A percentile compares a stretch with the other conserved stretches of the same genome.
Evolutionary conservation across 2,888 invertebrate species (phyloP).

Genomic region (Orthosia gracilis): DNA sequence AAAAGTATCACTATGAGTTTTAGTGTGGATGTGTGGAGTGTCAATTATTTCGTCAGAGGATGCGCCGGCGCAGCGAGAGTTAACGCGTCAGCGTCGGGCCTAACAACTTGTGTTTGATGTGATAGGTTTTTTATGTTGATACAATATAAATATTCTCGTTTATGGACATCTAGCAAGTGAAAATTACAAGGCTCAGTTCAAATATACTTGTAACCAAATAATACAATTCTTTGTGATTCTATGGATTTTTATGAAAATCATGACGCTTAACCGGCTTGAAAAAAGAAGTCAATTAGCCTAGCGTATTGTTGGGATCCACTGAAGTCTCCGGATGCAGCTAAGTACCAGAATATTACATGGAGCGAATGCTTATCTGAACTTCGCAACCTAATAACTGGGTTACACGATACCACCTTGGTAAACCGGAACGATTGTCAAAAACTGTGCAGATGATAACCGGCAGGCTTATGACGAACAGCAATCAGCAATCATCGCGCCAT

Average conservation of each 20-base stretch:
- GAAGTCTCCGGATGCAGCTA: too few relatives aligned
- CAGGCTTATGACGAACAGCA: too few relatives aligned
- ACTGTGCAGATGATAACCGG: too few relatives aligned
- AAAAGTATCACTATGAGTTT: conserved; percentile 73
- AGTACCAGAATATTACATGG: too few relatives aligned
- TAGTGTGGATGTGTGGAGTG: conserved; percentile 74
- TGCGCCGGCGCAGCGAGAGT: conserved; percentile 74
- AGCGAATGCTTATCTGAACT: too few relatives aligned
- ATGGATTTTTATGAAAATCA: background rate
- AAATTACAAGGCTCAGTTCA: background rate
- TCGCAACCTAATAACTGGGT: too few relatives aligned
- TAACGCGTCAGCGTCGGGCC: conserved; percentile 54
- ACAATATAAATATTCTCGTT: conserved; percentile 11
- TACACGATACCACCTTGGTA: too few relatives aligned
- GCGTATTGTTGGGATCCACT: too few relatives aligned
- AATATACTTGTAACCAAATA: background rate
- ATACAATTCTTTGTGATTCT: background rate
- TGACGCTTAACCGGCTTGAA: background rate
- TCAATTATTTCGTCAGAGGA: conserved; percentile 87
- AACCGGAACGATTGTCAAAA: too few relatives aligned
- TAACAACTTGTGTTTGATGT: conserved; percentile 57
- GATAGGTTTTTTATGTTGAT: conserved; percentile 23
- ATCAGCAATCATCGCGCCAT: too few relatives aligned
- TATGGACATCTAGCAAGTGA: background rate
- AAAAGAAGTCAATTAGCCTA: background rate